Evolutionary conservation across 2,888 invertebrate genomes (phyloP).

Genomic region (Pollenia griseotomentosa): DNA sequence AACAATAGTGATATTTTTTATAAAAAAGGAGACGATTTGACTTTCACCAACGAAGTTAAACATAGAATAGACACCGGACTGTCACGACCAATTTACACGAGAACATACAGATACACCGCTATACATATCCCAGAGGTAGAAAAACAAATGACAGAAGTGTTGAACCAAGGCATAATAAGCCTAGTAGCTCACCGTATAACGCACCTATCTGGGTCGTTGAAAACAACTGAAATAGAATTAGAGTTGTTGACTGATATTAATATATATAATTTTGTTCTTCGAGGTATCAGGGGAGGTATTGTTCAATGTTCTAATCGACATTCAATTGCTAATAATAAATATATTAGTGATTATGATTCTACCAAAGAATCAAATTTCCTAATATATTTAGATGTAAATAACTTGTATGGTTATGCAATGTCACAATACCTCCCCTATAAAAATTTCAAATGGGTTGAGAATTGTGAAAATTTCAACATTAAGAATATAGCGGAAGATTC

Average conservation of each 20-base stretch:
- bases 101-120: too few species aligned
- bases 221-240: slow-evolving; percentile 78
- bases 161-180: too few species aligned
- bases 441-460: slow-evolving; percentile 67
- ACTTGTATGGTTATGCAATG: slow-evolving; percentile 68
- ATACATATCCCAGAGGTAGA: too few species aligned
- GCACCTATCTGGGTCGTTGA: too few species aligned
- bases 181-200: too few species aligned
- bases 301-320: slow-evolving; percentile 78
- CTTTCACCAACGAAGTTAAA: too few species aligned
- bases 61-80: too few species aligned
- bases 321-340: slow-evolving; percentile 80
- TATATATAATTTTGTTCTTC: slow-evolving; percentile 78
- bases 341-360: slow-evolving; percentile 78
- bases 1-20: too few species aligned
- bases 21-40: too few species aligned
- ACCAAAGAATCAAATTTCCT: slow-evolving; percentile 68
- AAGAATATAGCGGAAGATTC: slow-evolving; percentile 65
- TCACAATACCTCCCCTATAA: slow-evolving; percentile 72
- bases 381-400: slow-evolving; percentile 71
- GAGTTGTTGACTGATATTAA: slow-evolving; percentile 80
- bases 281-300: slow-evolving; percentile 79
- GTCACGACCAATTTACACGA: too few species aligned
- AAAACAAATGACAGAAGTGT: too few species aligned
- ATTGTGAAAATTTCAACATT: not conserved